Evolutionary conservation across 2,888 invertebrate genomes (phyloP).

Genomic region (Melinaea marsaeus): DNA sequence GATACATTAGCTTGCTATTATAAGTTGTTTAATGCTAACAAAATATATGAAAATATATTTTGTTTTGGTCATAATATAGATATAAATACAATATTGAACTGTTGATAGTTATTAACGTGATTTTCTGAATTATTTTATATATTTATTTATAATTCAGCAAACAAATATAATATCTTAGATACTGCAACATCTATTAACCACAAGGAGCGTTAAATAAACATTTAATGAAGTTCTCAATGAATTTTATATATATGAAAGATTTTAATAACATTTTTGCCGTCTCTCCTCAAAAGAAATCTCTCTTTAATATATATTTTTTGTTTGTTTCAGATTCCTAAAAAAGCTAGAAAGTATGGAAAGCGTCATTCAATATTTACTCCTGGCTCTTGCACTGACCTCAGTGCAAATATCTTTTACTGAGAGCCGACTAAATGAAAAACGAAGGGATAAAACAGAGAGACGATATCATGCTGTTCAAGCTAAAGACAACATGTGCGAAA

Average conservation of each 20-base stretch:
- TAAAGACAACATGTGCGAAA: constrained; percentile 78
- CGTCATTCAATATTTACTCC: constrained; percentile 72
- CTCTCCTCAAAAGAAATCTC: constrained; percentile 18
- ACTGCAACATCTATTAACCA: not conserved
- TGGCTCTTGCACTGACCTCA: constrained; percentile 72
- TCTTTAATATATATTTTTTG: constrained; percentile 37
- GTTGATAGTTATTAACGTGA: no score
- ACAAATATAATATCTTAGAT: no score
- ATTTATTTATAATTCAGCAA: no score
- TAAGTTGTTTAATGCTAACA: no score
- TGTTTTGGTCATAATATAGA: no score
- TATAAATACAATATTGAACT: no score
- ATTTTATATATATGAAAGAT: constrained; percentile 4
- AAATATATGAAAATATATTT: no score
- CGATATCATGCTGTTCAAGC: constrained; percentile 59
- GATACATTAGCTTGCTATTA: no score
- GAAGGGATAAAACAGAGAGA: constrained; percentile 72
- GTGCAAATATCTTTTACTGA: constrained; percentile 75
- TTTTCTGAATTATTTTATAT: no score
- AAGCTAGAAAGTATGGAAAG: constrained; percentile 62
- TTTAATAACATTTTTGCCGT: constrained; percentile 1
- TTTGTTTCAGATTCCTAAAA: constrained; percentile 64
- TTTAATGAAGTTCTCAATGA: not conserved
- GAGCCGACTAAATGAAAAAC: constrained; percentile 75
- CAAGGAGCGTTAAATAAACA: not conserved